Evolutionary conservation across 1,140 invertebrate species (phyloP).

Genomic region (Hyposmocoma kahamanoa): DNA sequence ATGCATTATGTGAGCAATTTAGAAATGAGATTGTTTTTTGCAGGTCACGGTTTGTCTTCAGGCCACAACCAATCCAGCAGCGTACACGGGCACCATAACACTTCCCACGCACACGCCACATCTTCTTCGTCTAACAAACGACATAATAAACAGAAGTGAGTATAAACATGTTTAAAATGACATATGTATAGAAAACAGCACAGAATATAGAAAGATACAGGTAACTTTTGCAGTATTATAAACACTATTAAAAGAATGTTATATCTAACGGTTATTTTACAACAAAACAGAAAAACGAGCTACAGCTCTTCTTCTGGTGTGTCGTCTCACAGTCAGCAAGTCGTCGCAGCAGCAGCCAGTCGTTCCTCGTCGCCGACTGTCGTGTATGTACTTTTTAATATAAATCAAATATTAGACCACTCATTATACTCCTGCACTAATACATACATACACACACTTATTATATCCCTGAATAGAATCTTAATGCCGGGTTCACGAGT

Average conservation of each 20-base stretch:
- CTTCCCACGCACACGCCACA: slow-evolving; percentile 29
- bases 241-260: too few relatives aligned
- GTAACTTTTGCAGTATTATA: too few relatives aligned
- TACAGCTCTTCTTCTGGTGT: slow-evolving; percentile 35
- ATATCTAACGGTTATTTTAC: too few relatives aligned
- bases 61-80: slow-evolving; percentile 28
- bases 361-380: slow-evolving; percentile 55
- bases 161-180: slow-evolving; percentile 5
- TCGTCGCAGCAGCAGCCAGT: slow-evolving; percentile 33
- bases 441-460: too few relatives aligned
- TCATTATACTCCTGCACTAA: too few relatives aligned
- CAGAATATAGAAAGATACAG: too few relatives aligned
- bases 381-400: slow-evolving; percentile 27
- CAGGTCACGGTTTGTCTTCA: slow-evolving; percentile 35
- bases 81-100: slow-evolving; percentile 36
- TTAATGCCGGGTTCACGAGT: too few relatives aligned
- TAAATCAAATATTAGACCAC: too few relatives aligned
- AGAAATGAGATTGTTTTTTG: not conserved
- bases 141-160: slow-evolving; percentile 57
- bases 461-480: too few relatives aligned
- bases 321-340: slow-evolving; percentile 29
- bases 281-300: slow-evolving; percentile 40
- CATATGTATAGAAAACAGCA: too few relatives aligned
- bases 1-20: not conserved
- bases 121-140: slow-evolving; percentile 40